Percentiles rank a stretch among this genome's conserved stretches.
These are phyloP conservation scores for Rhopalosiphum padi DNA, from an alignment of 1,140 invertebrate genomes.

Conservation along the genomic window DNA sequence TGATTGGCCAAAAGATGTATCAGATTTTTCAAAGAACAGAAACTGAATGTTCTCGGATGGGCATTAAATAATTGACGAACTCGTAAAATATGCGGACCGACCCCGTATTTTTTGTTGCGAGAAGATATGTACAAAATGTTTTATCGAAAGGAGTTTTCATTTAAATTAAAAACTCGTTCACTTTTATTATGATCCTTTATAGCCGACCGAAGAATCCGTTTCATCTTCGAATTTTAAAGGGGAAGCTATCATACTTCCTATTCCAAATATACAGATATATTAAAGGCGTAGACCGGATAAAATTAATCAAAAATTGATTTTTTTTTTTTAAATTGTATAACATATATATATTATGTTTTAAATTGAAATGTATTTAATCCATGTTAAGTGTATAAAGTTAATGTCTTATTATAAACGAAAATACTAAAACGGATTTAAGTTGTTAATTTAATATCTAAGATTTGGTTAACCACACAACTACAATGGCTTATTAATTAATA, in stretches of 20 bases:
- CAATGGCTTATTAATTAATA: neutral
- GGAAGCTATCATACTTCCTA: neutral
- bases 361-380: neutral
- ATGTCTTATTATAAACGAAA: neutral
- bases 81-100: slow-evolving; percentile 44
- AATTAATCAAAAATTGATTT: slow-evolving; percentile 17
- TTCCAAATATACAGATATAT: neutral
- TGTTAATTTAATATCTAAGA: too few relatives aligned
- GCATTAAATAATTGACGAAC: slow-evolving; percentile 57
- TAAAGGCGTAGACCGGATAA: neutral
- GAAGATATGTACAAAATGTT: slow-evolving; percentile 11
- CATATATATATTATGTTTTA: neutral
- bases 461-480: too few relatives aligned
- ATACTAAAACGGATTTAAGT: neutral
- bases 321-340: neutral
- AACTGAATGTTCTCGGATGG: slow-evolving; percentile 25
- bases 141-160: slow-evolving; percentile 38
- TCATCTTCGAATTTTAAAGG: slow-evolving; percentile 24
- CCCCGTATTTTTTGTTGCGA: neutral
- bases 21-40: slow-evolving; percentile 53
- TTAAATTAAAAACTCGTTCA: slow-evolving; percentile 48
- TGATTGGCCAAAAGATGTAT: slow-evolving; percentile 25
- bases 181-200: slow-evolving; percentile 3
- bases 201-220: slow-evolving; percentile 37
- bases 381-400: neutral